Base-by-base conservation (phyloP, 2,888 invertebrate genomes). In the Harpagoxenus sublaevis region DNA sequence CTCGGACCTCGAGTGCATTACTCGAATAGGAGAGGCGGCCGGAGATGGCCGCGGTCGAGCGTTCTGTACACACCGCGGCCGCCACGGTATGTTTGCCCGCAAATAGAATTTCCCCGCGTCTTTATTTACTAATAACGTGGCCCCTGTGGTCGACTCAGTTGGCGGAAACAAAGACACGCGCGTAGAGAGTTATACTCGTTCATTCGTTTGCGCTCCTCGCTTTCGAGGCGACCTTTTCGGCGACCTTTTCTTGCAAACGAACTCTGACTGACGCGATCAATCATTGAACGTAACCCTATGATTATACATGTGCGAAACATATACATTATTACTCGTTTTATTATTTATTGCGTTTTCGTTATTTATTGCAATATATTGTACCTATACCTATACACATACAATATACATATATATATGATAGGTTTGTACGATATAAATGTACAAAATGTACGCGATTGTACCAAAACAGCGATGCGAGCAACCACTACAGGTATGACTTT, bases 51-150 rank as follows among this genome's bases (percentile, higher is more conserved):
- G 63, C 83, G 88, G 86, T 91, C 88, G 87, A 91, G 91, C 73
- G 89, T 65, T 91, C 86, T 86, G 89, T 84, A 91, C 88, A 91
- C 84, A 91, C 55, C 75, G 66, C 68, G 68, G 83, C 83, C 83
- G 62, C 63, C 84, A 78, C 89, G 89, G 89, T 84, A 82, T 91
- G 90, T 91, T 91, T 90, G 89, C 84, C 84, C 74, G 88, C 90
- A 91, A 91, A 91, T 85, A 91, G 90, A 91, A 91, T 90, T 90
- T 90, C 87, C 90, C 87, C 85, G 90, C 84, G 87, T 90, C 91
- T 89, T 91, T 91, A 91, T 91, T 91, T 90, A 87, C 90, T 91
- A 88, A 91, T 91, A 91, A 91, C 84, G 88, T 86, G 84, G 83
- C 71, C 79, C 74, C 87, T 71, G 88, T 28, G 87, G 87, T 84